Base-by-base conservation (phyloP, 2,888 invertebrate species). In the Auanema freiburgensis region DNA sequence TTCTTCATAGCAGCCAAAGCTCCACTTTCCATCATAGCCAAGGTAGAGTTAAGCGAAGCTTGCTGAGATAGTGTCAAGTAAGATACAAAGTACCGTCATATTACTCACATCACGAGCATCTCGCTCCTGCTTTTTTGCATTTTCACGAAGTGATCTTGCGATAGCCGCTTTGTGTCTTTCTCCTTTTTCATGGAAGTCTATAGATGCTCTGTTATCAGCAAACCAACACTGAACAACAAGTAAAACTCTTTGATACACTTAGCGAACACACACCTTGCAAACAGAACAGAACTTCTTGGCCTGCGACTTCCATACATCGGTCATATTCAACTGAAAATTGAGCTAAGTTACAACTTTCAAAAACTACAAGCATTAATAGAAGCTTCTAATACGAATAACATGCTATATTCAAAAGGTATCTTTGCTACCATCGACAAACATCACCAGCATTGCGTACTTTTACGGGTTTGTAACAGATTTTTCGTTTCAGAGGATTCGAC, bases 281-380 rank as follows among this genome's bases (percentile, higher is more conserved):
- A 93, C 93, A 77, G 96, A 94, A 84, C 97, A 97, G 85, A 90
- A 95, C 85, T 96, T 95, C 69, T 92, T 89, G 0, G 92, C 92
- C 83, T 93, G 91, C 24, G 96, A 96, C 85, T 93, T 92, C 97
- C 97, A 97, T 55, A 72, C 72, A 16, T 81, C 81, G 10, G 81
- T 63, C 81, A 81, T 81, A 49, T 66, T 63, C 24, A 18, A n/a
- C n/a, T n/a, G 16, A 33, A 61, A 8, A 40, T 16, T 40, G 11
- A n/a, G n/a, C 14, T 11, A 57, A 57, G 33, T 57, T 21, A 44
- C 16, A n/a, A n/a, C n/a, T n/a, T n/a, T n/a, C n/a, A n/a, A n/a
- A n/a, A n/a, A n/a, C n/a, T n/a, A n/a, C n/a, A n/a, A n/a, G n/a
- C n/a, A n/a, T n/a, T n/a, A n/a, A n/a, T n/a, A n/a, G n/a, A n/a